Percentiles rank a stretch among this genome's conserved stretches.
phyloP scores from a whole-genome alignment of 92 coral and sea anemone species.

The Epizoanthus rinbou region DNA sequence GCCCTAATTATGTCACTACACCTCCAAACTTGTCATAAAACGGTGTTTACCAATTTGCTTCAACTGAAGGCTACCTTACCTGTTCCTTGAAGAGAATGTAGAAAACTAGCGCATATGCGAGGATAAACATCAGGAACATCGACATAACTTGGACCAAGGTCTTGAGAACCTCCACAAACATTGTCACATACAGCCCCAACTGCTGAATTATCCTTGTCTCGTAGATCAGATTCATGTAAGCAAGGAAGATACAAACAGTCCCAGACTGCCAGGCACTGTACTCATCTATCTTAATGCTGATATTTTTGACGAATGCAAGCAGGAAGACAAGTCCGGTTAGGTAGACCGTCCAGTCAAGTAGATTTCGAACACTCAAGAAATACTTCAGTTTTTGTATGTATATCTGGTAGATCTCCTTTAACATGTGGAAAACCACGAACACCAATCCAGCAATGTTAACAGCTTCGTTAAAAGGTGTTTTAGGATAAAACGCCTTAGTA shows the following conservation, averaged over 20 bases:
- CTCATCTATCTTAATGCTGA: slow-evolving; percentile 33
- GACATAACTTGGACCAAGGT: slow-evolving; percentile 62
- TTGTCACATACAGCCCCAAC: slow-evolving; percentile 78
- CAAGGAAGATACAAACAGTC: slow-evolving; percentile 61
- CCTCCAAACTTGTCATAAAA: background rate
- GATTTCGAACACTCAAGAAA: slow-evolving; percentile 51
- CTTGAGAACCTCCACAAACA: slow-evolving; percentile 74
- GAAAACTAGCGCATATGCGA: slow-evolving; percentile 73
- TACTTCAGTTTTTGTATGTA: slow-evolving; percentile 45
- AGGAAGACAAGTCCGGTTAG: slow-evolving; percentile 46
- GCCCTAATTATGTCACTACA: too few species aligned
- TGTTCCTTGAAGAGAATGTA: slow-evolving; percentile 75
- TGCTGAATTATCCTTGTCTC: slow-evolving; percentile 53
- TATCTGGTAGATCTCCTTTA: slow-evolving; percentile 60
- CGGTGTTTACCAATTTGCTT: too few species aligned
- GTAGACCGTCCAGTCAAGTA: slow-evolving; percentile 56
- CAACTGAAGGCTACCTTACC: slow-evolving; percentile 40
- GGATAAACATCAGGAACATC: slow-evolving; percentile 58
- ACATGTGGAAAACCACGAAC: slow-evolving; percentile 48
- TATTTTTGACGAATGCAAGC: slow-evolving; percentile 40
- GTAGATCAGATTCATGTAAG: slow-evolving; percentile 68
- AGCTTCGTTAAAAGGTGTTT: background rate
- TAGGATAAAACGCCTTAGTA: slow-evolving; percentile 12
- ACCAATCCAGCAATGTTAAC: slow-evolving; percentile 42
- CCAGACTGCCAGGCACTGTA: slow-evolving; percentile 64